Base-by-base conservation (phyloP, 2,888 invertebrate genomes). In the Troides helena region DNA sequence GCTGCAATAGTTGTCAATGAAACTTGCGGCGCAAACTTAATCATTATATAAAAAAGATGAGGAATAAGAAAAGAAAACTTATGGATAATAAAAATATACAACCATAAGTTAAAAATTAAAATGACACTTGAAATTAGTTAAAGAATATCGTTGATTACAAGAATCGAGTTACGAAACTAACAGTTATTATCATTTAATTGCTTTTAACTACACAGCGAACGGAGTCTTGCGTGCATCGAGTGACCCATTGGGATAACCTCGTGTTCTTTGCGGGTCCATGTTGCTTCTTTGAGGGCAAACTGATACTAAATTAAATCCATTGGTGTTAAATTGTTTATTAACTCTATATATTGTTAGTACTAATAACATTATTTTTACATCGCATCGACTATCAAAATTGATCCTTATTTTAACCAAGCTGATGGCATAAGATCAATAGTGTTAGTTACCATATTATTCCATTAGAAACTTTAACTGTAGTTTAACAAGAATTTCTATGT, bases 181-280 rank as follows among this genome's bases (percentile, higher is more conserved):
- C 59, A 14, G 21, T 64, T 63, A 30, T 53, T 66, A 65, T 67
- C 53, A 46, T 25, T 57, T 50, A 67, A 39, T 43, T 43, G 67
- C 68, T 64, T 68, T 68, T 69, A 68, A 65, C 60, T 14, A 65
- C 53, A 53, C 18, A 30, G 6, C 39, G 39, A 18, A 70, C n/a
- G 67, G 60, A 60, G 63, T 56, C 36, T 75, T 73, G 78, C 77
- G 76, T 76, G 78, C 67, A 69, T 61, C 46, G 62, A 69, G 71
- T 68, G 77, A 77, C 77, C 75, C 71, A 73, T 72, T 67, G 63
- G 71, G 77, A 76, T 77, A 77, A 77, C 77, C 77, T 74, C 72
- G 71, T 23, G 68, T 56, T 63, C 65, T 50, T n/a, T 50, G 23
- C 59, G 46, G 46, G 25, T 25, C 18, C 50, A 18, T 25, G 18